Base-by-base conservation (phyloP, 2,888 invertebrate genomes). In the Nymphalis polychloros region DNA sequence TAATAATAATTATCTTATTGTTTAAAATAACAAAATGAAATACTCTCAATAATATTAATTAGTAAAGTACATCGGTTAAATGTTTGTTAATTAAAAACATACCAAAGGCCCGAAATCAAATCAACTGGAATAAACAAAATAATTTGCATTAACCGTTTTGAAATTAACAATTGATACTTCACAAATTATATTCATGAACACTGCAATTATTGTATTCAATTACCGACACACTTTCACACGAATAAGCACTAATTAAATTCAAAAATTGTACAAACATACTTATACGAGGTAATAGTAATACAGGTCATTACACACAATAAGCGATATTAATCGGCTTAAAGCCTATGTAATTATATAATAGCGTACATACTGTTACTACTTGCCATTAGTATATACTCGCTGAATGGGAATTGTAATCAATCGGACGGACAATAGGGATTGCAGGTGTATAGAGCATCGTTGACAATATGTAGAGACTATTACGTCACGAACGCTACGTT, bases 331-430 rank as follows among this genome's bases (percentile, higher is more conserved):
- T 85, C 84, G 79, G 82, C 83, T 87, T 81, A 82, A 73, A 77
- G 77, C 78, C 74, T 77, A 76, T 80, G 79, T 84, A 84, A 83
- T 84, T 81, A 83, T 79, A 80, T 80, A 80, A 66, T 62, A 59
- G 47, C 47, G 70, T 52, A 67, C 59, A 69, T 62, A 67, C 62
- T 64, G 71, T 71, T 65, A 67, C 57, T 62, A 67, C 65, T 62
- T 66, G 55, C 69, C 73, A 74, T 75, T 73, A 73, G 75, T 74
- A 75, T 68, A 80, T 77, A 77, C 74, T 76, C 72, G 69, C 74
- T 81, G 75, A 81, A 83, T 83, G 81, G 82, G 79, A 80, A 85
- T 85, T 84, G 86, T 87, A 84, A 86, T 88, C 87, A 86, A 86
- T 87, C 83, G 84, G 79, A 67, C 77, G 76, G 78, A 87, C 87